phyloP scores from a whole-genome alignment of 2,113 vertebrate genomes.

The Archocentrus centrarchus region DNA sequence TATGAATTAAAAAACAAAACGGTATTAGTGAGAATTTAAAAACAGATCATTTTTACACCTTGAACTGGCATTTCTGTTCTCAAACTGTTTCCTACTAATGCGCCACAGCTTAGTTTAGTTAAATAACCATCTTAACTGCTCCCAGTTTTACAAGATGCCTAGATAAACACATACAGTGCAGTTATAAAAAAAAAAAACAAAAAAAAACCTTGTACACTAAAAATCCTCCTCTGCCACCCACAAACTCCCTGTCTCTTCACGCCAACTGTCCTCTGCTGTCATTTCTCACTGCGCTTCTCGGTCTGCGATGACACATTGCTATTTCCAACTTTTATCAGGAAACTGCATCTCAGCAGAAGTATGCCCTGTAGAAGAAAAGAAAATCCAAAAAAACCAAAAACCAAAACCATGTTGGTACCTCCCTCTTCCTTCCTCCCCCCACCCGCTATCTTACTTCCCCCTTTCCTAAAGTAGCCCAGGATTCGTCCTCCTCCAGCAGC shows the following conservation, averaged over 20 bases:
- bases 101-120: neutral
- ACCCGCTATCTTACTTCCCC: slow-evolving; percentile 29
- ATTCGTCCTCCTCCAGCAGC: slow-evolving; percentile 60
- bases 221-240: neutral
- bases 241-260: neutral
- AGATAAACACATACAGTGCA: neutral
- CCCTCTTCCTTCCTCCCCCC: neutral
- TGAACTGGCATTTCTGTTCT: neutral
- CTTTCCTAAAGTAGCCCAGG: slow-evolving; percentile 43
- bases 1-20: neutral
- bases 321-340: slow-evolving; percentile 37
- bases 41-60: neutral
- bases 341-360: slow-evolving; percentile 48
- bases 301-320: neutral
- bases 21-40: neutral
- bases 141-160: neutral
- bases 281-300: neutral
- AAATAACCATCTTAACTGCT: neutral
- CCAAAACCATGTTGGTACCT: neutral
- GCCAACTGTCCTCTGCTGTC: slow-evolving; percentile 7
- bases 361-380: neutral
- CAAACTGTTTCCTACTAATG: neutral
- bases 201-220: neutral
- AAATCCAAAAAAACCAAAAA: neutral
- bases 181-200: neutral